A percentile compares a stretch with the other conserved stretches of the same genome.
These are phyloP conservation scores for Mycalesis mineus DNA, from an alignment of 2,888 invertebrate genomes.

Conservation along the genomic window DNA sequence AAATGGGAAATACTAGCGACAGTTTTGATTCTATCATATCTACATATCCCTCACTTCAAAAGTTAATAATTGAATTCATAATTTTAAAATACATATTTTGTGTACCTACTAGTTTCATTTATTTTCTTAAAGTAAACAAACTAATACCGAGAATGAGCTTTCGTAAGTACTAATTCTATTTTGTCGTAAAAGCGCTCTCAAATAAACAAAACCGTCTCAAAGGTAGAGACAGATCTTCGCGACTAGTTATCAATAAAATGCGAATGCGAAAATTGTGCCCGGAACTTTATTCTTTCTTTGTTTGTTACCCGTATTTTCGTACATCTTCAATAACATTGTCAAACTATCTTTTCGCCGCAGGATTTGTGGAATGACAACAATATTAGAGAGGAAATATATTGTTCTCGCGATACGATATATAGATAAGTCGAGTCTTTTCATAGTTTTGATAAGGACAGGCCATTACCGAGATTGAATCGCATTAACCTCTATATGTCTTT, in stretches of 20 bases:
- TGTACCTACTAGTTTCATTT: no score
- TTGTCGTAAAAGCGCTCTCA: background rate
- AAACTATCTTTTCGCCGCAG: slow-evolving; percentile 42
- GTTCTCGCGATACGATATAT: slow-evolving; percentile 12
- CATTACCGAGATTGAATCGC: slow-evolving; percentile 1
- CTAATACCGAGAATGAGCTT: background rate
- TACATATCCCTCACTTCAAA: no score
- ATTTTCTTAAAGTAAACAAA: no score
- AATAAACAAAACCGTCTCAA: slow-evolving; percentile 10
- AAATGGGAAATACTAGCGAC: no score
- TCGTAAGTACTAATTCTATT: slow-evolving; percentile 1
- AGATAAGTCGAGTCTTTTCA: slow-evolving; percentile 6
- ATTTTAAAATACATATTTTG: no score
- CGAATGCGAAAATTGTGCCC: slow-evolving; percentile 27
- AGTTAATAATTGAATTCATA: no score
- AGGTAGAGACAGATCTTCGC: slow-evolving; percentile 9
- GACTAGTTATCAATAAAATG: slow-evolving; percentile 25
- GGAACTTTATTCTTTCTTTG: slow-evolving; percentile 38
- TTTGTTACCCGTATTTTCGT: slow-evolving; percentile 51
- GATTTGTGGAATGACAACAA: slow-evolving; percentile 49
- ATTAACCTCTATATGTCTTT: background rate
- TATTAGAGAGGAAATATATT: slow-evolving; percentile 53
- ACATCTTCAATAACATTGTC: slow-evolving; percentile 52
- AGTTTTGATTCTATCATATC: no score
- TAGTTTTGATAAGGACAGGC: background rate